Percentiles rank a stretch among this genome's conserved stretches.
These are phyloP conservation scores for Pterostichus madidus DNA, from an alignment of 2,888 invertebrate genomes.

Conservation along the genomic window DNA sequence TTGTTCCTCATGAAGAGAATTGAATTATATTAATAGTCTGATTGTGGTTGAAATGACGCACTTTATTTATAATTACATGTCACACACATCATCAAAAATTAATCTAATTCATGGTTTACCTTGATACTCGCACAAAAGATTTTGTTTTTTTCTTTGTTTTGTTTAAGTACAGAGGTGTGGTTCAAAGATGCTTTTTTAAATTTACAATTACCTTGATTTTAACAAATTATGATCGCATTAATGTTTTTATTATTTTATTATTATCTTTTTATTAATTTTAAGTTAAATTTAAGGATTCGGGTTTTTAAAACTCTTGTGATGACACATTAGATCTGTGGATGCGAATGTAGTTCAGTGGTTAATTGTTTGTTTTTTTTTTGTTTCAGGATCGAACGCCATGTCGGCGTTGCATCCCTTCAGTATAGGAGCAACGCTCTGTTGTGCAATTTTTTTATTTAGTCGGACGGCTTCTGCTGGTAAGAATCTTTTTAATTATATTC, in stretches of 20 bases:
- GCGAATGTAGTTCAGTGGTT: slow-evolving; percentile 4
- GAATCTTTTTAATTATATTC: background rate
- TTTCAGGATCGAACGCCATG: slow-evolving; percentile 65
- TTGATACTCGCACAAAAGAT: slow-evolving; percentile 44
- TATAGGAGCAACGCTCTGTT: slow-evolving; percentile 66
- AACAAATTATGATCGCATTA: slow-evolving; percentile 60
- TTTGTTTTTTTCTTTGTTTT: slow-evolving; percentile 37
- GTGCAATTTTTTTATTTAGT: slow-evolving; percentile 44
- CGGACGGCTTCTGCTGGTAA: slow-evolving; percentile 56
- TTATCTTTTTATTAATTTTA: slow-evolving; percentile 41
- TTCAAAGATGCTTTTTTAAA: slow-evolving; percentile 35
- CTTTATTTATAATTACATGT: slow-evolving; percentile 21
- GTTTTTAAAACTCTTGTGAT: background rate
- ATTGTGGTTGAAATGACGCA: background rate
- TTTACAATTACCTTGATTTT: slow-evolving; percentile 60
- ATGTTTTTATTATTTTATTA: slow-evolving; percentile 54
- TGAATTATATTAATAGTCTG: too few species aligned
- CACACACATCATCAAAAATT: slow-evolving; percentile 32
- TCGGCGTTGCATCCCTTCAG: slow-evolving; percentile 64
- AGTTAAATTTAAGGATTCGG: slow-evolving; percentile 23
- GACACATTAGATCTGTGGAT: background rate
- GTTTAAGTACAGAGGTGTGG: slow-evolving; percentile 41
- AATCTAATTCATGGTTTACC: slow-evolving; percentile 44
- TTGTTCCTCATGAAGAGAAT: too few species aligned
- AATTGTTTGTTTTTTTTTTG: slow-evolving; percentile 54